Evolutionary conservation across 2,888 invertebrate genomes (phyloP).

Genomic region (Urechis unicinctus): DNA sequence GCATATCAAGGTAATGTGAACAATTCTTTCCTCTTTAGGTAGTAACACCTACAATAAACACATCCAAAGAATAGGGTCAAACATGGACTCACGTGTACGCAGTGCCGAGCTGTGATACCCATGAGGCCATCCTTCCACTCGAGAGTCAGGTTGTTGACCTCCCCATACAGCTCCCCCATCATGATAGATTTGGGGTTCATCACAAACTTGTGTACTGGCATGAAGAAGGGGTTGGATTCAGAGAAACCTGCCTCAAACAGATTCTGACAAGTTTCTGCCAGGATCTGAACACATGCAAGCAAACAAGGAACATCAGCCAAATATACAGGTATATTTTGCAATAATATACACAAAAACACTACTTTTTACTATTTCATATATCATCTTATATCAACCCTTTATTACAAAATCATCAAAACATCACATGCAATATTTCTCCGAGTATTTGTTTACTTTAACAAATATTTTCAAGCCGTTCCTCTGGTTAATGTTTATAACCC

Average conservation of each 20-base stretch:
- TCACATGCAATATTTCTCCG: no score
- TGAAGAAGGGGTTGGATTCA: constrained; percentile 57
- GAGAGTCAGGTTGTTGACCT: constrained; percentile 72
- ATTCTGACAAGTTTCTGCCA: constrained; percentile 65
- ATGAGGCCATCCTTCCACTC: constrained; percentile 88
- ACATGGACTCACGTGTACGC: constrained; percentile 56
- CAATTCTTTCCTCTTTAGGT: no score
- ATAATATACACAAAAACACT: neutral
- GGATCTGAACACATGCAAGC: constrained; percentile 55
- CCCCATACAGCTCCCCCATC: constrained; percentile 83
- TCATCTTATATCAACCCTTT: no score
- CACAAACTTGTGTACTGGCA: constrained; percentile 69
- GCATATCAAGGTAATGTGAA: no score
- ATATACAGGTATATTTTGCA: neutral
- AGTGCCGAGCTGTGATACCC: constrained; percentile 61
- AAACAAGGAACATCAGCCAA: neutral
- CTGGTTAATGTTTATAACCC: no score
- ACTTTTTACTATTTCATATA: neutral
- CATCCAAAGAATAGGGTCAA: no score
- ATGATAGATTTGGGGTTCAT: constrained; percentile 84
- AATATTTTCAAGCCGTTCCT: no score
- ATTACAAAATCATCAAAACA: no score
- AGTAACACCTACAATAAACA: no score
- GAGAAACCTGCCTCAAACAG: constrained; percentile 59
- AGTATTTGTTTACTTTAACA: no score